Conservation (phyloP, 1,140 invertebrate species). For the Lasioglossum albipes region DNA sequence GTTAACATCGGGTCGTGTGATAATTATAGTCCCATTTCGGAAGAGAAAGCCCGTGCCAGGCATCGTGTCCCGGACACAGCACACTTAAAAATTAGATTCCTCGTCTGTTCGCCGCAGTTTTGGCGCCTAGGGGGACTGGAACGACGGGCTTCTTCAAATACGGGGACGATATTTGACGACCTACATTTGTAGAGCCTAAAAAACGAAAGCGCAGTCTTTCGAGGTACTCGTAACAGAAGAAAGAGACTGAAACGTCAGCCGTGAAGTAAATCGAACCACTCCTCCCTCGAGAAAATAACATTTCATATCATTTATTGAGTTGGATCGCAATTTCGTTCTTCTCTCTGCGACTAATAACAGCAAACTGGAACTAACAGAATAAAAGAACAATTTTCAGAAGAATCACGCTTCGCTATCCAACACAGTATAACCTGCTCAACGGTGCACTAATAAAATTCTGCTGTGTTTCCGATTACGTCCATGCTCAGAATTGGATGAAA, state of each 20-base stretch:
- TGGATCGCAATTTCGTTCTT: no score
- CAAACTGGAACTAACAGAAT: no score
- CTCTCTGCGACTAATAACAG: no score
- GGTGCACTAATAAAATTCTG: no score
- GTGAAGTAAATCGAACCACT: neutral
- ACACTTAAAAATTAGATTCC: constrained; percentile 1
- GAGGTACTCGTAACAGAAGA: neutral
- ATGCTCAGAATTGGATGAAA: no score
- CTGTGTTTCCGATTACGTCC: no score
- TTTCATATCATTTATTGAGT: no score
- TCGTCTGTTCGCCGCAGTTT: neutral
- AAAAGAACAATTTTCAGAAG: no score
- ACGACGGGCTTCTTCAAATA: neutral
- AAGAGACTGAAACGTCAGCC: neutral
- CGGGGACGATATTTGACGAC: neutral
- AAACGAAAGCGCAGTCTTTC: neutral
- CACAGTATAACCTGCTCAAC: no score
- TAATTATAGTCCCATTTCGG: neutral
- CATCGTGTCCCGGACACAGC: neutral
- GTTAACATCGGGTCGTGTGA: neutral
- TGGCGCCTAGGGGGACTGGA: neutral
- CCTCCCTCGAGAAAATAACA: no score
- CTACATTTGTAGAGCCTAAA: neutral
- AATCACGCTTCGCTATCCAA: no score
- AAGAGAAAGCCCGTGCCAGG: neutral